Evolutionary conservation across 2,797 vertebrate species (phyloP).

Genomic region (Myioborus miniatus): DNA sequence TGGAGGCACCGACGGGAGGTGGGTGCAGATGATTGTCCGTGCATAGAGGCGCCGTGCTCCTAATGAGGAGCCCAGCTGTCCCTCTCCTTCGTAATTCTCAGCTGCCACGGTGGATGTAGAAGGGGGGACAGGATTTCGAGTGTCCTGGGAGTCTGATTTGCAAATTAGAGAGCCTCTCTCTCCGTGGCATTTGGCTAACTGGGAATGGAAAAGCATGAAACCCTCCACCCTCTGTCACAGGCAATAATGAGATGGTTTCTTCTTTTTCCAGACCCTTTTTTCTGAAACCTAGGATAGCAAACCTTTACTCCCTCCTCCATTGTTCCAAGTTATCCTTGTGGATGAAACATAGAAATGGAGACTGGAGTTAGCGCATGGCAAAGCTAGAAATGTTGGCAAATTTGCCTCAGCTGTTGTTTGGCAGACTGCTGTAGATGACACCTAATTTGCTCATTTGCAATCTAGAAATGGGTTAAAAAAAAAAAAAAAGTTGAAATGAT

Average conservation of each 20-base stretch:
- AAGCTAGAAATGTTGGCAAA: not conserved
- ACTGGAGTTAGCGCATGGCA: not conserved
- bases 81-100: constrained; percentile 21
- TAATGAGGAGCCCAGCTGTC: constrained; percentile 56
- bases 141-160: constrained; percentile 45
- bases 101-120: not conserved
- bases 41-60: not conserved
- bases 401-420: not conserved
- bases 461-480: not conserved
- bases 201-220: not conserved
- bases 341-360: not conserved
- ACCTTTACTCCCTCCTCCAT: not conserved
- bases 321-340: not conserved
- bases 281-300: not conserved
- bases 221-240: not conserved
- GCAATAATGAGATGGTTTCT: not conserved
- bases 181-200: not conserved
- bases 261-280: not conserved
- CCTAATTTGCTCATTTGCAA: not conserved
- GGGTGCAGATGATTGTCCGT: not conserved
- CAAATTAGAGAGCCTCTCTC: not conserved
- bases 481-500: not conserved
- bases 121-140: not conserved
- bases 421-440: not conserved
- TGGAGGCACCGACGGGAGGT: not conserved